Evolutionary conservation across 2,113 vertebrate species (phyloP), one percentile per base, ranked within the genome.

Genomic region (Atlantisia rogersi): DNA sequence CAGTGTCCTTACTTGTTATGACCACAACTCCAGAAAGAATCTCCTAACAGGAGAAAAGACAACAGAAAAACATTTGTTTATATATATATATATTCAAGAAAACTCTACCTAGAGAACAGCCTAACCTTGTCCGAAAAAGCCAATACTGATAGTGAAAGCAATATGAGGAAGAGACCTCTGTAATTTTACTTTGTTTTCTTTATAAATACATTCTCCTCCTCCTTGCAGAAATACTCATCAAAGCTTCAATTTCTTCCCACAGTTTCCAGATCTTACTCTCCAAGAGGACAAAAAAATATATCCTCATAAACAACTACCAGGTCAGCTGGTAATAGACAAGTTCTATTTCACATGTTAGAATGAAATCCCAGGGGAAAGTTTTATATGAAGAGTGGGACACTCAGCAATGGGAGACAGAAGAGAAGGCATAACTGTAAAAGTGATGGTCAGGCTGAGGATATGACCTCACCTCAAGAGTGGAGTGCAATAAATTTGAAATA

Each of bases 11-110:
- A 37, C 98, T 98, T 29, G 96, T 96, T 84, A 99, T 93, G 77
- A 99, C 97, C 93, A 99, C 98, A 14, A 99, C 98, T 7, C 99
- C 99, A 0, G 98, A 98, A 26, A 99, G 98, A 16, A 97, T 55
- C 86, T 99, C 99, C 99, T 99, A 68, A 21, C 1, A 42, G 64
- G 21, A 84, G 44, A 79, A 48, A 68, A 92, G n/a, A 94, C 13
- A 94, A 80, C 28, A 70, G 5, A 12, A 40, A 81, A 48, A 79
- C 17, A 63, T 16, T 37, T 7, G 18, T 52, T 88, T 37, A 76
- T 69, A 18, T 19, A 46, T 46, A 46, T 46, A 18, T 17, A 46
- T 18, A 17, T 46, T 46, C 44, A 9, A 46, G 12, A 62, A 44
- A 55, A 55, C 19, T 68, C n/a, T 13, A 60, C 40, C 11, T 37